Conservation (phyloP, 2,797 vertebrate genomes). For the Eremophila alpestris region DNA sequence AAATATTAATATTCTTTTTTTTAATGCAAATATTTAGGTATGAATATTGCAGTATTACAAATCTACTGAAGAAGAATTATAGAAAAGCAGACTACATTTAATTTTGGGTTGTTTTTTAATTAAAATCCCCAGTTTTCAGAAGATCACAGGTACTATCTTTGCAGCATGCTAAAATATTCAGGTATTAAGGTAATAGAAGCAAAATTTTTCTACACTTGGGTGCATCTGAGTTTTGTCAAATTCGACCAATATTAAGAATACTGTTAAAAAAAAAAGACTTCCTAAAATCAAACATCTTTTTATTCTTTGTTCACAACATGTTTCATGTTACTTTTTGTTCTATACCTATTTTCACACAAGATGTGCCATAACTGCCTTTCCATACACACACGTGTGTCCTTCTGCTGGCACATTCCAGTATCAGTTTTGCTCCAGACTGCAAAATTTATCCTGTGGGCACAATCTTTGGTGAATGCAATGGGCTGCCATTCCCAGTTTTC, state of each 20-base stretch:
- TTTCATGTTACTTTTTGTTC: background rate
- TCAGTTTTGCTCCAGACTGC: background rate
- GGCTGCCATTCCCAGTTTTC: background rate
- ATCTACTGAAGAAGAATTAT: background rate
- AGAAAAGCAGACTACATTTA: background rate
- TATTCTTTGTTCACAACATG: background rate
- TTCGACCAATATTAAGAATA: background rate
- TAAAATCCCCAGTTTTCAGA: background rate
- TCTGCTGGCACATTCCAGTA: background rate
- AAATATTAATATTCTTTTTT: background rate
- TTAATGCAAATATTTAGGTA: background rate
- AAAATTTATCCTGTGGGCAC: background rate
- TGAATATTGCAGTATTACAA: background rate
- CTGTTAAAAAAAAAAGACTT: background rate
- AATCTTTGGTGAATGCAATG: background rate
- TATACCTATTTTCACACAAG: background rate
- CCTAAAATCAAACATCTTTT: background rate
- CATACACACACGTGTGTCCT: background rate
- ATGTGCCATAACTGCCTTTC: background rate
- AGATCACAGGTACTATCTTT: background rate
- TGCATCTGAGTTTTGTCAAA: background rate
- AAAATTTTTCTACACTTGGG: background rate
- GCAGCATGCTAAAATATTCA: background rate
- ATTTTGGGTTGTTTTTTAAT: background rate
- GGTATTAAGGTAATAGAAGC: background rate